Base-by-base conservation (phyloP, 2,113 vertebrate genomes). In the Tragelaphus strepsiceros region DNA sequence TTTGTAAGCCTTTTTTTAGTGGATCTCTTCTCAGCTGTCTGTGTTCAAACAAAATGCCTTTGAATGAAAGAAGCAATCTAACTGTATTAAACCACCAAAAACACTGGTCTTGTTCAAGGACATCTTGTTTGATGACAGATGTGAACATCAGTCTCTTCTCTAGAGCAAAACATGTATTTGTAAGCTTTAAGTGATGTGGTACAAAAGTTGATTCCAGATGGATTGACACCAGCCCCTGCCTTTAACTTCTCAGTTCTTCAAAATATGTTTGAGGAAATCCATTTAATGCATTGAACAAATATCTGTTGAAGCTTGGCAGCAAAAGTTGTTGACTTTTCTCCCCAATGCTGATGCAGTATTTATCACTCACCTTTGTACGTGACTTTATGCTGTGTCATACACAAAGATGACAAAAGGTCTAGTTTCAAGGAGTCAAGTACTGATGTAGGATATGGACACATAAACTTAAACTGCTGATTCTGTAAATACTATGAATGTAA, bases 1-100 rank as follows among this genome's bases (percentile, higher is more conserved):
- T 91, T 46, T 62, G 35, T 87, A 90, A 92, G 83, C 16, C 46
- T 91, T 59, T 83, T 16, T 87, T 96, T 90, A 83, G 62, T 92
- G 12, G 53, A 35, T 91, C 24, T 85, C 24, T 81, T 97, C 78
- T 94, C 71, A 54, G 83, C 94, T 95, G 21, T 90, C 64, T 59
- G 17, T 90, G 7, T 94, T 91, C 61, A 95, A 87, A 97, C n/a
- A 96, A 95, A 95, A 82, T 83, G n/a, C 54, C 67, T 93, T 46
- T 54, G 12, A 26, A 71, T 78, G 51, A 85, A 26, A 85, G 80
- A 96, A 89, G 32, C 39, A 94, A 26, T 14, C 22, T 83, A 74
- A 88, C 46, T 84, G 12, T 51, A 92, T 62, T 93, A 94, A 97
- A 85, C 35, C 67, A 91, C 67, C 28, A 56, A 77, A 91, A 86